Evolutionary conservation across 2,888 invertebrate species (phyloP).

Genomic region (Zootermopsis nevadensis): DNA sequence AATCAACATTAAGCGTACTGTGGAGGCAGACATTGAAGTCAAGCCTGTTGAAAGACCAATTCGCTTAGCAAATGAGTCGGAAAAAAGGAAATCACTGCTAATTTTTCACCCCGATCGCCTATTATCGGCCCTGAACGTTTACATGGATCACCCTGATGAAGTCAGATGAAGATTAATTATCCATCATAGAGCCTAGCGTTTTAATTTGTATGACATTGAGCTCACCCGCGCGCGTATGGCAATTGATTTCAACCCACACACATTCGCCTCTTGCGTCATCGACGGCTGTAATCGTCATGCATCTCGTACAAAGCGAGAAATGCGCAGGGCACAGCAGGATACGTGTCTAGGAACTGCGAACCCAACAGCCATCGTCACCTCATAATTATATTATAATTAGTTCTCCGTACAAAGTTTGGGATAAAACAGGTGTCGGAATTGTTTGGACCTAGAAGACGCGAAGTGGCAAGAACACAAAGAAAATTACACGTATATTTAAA

Average conservation of each 20-base stretch:
- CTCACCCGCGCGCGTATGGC: background rate
- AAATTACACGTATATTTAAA: no score
- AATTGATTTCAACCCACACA: slow-evolving; percentile 13
- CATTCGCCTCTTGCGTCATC: background rate
- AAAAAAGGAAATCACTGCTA: background rate
- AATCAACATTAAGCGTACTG: no score
- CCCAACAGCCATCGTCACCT: no score
- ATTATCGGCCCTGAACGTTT: background rate
- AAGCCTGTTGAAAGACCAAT: no score
- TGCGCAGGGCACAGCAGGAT: no score
- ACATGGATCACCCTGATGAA: background rate
- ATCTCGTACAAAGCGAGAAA: background rate
- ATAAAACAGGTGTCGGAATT: no score
- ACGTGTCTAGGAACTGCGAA: no score
- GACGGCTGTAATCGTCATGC: background rate
- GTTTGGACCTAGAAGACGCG: no score
- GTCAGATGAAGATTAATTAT: background rate
- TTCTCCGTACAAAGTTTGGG: no score
- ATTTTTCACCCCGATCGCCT: background rate
- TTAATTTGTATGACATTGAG: background rate
- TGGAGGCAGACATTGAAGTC: no score
- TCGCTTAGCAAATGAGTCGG: background rate
- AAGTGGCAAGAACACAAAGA: no score
- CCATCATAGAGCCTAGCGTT: background rate
- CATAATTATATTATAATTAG: no score